A percentile compares a stretch with the other conserved stretches of the same genome.
Conservation (phyloP, 30 jellyfish, hydroid and myxozoan species). For the Hydractinia symbiolongicarpus region DNA sequence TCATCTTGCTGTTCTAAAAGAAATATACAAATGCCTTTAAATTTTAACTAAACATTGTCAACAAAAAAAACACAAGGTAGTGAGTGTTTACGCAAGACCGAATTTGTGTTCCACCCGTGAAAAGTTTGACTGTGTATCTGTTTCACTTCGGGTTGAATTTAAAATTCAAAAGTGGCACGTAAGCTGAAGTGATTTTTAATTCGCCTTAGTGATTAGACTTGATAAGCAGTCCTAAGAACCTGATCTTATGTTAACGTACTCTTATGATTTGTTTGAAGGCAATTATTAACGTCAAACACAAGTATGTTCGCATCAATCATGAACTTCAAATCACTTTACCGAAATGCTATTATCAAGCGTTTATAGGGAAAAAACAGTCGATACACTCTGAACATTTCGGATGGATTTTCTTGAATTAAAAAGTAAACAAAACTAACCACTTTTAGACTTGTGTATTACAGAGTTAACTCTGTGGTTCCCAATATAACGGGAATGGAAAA, state of each 20-base stretch:
- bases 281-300: constrained; percentile 4
- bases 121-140: no score
- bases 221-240: no score
- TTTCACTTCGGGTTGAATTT: no score
- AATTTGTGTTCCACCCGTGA: no score
- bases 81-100: no score
- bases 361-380: background rate
- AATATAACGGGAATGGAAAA: no score
- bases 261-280: constrained; percentile 10
- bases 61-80: no score
- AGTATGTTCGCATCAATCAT: constrained; percentile 3
- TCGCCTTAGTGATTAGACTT: no score
- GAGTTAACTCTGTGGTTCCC: no score
- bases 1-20: constrained; percentile 78
- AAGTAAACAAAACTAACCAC: background rate
- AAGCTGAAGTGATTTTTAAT: no score
- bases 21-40: background rate
- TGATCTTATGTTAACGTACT: no score
- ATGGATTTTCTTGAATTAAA: background rate
- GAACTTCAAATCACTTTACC: constrained; percentile 6
- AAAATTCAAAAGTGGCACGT: no score
- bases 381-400: constrained; percentile 2
- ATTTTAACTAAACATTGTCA: background rate
- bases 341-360: constrained; percentile 5
- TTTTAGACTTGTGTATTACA: background rate